Base-by-base conservation (phyloP, 2,888 invertebrate genomes). In the Oasisia sp. region DNA sequence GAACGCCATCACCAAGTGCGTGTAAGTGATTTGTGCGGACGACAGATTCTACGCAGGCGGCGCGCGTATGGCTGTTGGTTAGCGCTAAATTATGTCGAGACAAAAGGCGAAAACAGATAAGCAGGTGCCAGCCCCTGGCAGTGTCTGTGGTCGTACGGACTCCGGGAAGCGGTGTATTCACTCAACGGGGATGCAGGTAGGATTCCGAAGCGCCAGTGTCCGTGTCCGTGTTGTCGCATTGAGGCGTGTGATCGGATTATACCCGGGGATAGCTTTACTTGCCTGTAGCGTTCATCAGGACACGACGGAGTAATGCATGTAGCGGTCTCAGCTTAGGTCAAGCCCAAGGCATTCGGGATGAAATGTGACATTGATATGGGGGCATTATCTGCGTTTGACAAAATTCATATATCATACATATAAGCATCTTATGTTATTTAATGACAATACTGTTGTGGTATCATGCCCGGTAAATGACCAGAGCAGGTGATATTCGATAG, bases 1-100 rank as follows among this genome's bases (percentile, higher is more conserved):
- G 74, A 74, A 74, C 74, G 74, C 74, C 74, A 74, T 74, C 74
- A 74, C 74, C 74, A n/a, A 74, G 74, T 74, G 19, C 74, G 74
- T 74, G n/a, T n/a, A 74, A 74, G 27, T 74, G 74, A 74, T 74
- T 74, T n/a, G n/a, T n/a, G 74, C 74, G 74, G 27, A n/a, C 74
- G 74, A 74, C 74, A 74, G 74, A 27, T 74, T 74, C 74, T 74
- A n/a, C 74, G 7, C n/a, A 19, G 19, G 74, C 74, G 74, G 74
- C 74, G 19, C 74, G 74, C 27, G 74, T 74, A 19, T 74, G 74
- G 74, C 74, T 27, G 74, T 74, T 74, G 74, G 74, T 74, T 74
- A 74, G 74, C 74, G 74, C 74, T 74, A 74, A 74, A 74, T 74
- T 74, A 74, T 74, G 74, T 74, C 74, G 74, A 74, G 74, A 74